These are phyloP conservation scores for Porites cylindrica DNA, from an alignment of 92 coral and sea anemone species.

Conservation along the genomic window DNA sequence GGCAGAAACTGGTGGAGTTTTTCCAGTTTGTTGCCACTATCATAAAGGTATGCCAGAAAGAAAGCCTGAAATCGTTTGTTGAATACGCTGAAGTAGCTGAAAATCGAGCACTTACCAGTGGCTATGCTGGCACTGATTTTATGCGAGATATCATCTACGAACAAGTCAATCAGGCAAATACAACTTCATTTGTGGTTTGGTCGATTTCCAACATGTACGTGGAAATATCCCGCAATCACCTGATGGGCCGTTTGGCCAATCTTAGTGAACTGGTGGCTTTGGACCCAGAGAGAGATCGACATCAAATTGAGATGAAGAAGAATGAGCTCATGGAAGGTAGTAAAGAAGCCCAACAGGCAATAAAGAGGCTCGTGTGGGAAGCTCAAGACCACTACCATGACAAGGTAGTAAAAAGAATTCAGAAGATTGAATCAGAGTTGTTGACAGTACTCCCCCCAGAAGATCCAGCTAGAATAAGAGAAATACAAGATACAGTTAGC, in stretches of 20 bases:
- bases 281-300: conserved; percentile 38
- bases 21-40: conserved; percentile 40
- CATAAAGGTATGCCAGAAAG: conserved; percentile 32
- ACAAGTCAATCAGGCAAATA: conserved; percentile 47
- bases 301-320: conserved; percentile 1
- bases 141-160: conserved; percentile 51
- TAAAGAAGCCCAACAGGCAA: conserved; percentile 37
- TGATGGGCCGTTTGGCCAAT: conserved; percentile 46
- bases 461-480: conserved; percentile 38
- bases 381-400: conserved; percentile 27
- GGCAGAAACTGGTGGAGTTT: conserved; percentile 52
- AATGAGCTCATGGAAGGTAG: conserved; percentile 37
- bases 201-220: conserved; percentile 41
- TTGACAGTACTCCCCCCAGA: conserved; percentile 11
- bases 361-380: conserved; percentile 11
- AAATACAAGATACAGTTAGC: conserved; percentile 36
- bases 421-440: conserved; percentile 36
- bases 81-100: conserved; percentile 35
- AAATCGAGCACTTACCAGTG: conserved; percentile 10
- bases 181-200: conserved; percentile 36
- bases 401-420: conserved; percentile 32
- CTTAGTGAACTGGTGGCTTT: conserved; percentile 33
- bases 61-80: conserved; percentile 27
- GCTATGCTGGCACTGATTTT: conserved; percentile 27
- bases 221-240: conserved; percentile 34